phyloP scores from a whole-genome alignment of 2,113 vertebrate species.

The Notothenia coriiceps region DNA sequence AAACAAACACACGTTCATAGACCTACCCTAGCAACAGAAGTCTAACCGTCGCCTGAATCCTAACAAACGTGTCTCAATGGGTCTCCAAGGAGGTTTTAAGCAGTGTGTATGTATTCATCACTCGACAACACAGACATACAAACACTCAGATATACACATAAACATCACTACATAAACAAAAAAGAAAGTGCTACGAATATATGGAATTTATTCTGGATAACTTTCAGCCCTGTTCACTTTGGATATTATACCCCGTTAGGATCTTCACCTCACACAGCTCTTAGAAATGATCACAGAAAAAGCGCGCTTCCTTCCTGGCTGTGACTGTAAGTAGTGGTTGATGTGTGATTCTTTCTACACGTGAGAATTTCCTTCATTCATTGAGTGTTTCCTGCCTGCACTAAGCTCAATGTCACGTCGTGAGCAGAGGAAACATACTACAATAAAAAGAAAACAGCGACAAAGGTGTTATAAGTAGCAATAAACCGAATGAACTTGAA shows the following conservation, averaged over 20 bases:
- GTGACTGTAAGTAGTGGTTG: slow-evolving; percentile 50
- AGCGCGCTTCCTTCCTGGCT: slow-evolving; percentile 80
- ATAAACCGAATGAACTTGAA: not conserved
- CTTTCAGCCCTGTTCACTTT: slow-evolving; percentile 14
- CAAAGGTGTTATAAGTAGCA: not conserved
- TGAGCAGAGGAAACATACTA: slow-evolving; percentile 19
- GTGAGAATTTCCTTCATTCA: slow-evolving; percentile 82
- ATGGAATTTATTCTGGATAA: not conserved
- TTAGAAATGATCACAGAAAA: slow-evolving; percentile 57
- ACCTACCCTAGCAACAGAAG: slow-evolving; percentile 73
- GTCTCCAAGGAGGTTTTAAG: slow-evolving; percentile 70
- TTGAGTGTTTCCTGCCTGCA: slow-evolving; percentile 76
- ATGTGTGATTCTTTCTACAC: slow-evolving; percentile 70
- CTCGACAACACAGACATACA: slow-evolving; percentile 31
- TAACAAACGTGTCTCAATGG: slow-evolving; percentile 66
- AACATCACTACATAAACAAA: not conserved
- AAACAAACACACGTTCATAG: slow-evolving; percentile 51
- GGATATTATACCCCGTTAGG: slow-evolving; percentile 25
- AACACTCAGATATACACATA: slow-evolving; percentile 3
- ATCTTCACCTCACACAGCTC: slow-evolving; percentile 34
- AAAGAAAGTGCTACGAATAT: not conserved
- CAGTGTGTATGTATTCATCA: slow-evolving; percentile 47
- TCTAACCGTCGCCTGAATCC: slow-evolving; percentile 69
- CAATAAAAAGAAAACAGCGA: slow-evolving; percentile 16
- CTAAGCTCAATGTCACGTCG: slow-evolving; percentile 32